These are phyloP conservation scores for Lutraria lutraria DNA, from an alignment of 2,888 invertebrate species.

Conservation along the genomic window DNA sequence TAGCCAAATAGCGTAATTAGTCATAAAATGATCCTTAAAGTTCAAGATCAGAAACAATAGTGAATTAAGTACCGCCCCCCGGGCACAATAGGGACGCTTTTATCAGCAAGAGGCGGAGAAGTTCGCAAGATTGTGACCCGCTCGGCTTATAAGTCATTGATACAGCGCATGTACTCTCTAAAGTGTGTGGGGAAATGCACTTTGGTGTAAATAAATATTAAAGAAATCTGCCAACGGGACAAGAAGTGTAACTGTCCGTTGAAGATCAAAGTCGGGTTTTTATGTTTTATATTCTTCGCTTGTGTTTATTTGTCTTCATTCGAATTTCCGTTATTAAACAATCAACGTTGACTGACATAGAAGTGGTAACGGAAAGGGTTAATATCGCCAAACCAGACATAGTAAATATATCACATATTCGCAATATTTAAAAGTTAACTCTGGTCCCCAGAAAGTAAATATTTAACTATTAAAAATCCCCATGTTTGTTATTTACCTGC, in stretches of 20 bases:
- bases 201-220: slow-evolving; percentile 27
- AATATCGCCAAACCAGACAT: slow-evolving; percentile 35
- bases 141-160: background rate
- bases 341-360: slow-evolving; percentile 1
- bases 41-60: background rate
- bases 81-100: background rate
- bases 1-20: slow-evolving; percentile 41
- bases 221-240: slow-evolving; percentile 36
- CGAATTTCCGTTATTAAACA: slow-evolving; percentile 51
- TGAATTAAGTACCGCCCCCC: background rate
- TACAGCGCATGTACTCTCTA: background rate
- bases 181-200: background rate
- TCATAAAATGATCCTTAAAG: slow-evolving; percentile 47
- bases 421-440: slow-evolving; percentile 55
- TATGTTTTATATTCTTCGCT: slow-evolving; percentile 49
- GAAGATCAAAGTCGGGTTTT: slow-evolving; percentile 42
- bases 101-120: slow-evolving; percentile 41
- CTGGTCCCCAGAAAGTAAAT: slow-evolving; percentile 38
- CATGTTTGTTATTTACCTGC: slow-evolving; percentile 18
- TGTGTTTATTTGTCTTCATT: slow-evolving; percentile 41
- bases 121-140: slow-evolving; percentile 29
- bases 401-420: slow-evolving; percentile 67
- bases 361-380: slow-evolving; percentile 40
- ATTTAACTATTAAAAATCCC: slow-evolving; percentile 46
- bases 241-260: slow-evolving; percentile 34